Base-by-base conservation (phyloP, 2,888 invertebrate genomes). In the Gymnocheta viridis region DNA sequence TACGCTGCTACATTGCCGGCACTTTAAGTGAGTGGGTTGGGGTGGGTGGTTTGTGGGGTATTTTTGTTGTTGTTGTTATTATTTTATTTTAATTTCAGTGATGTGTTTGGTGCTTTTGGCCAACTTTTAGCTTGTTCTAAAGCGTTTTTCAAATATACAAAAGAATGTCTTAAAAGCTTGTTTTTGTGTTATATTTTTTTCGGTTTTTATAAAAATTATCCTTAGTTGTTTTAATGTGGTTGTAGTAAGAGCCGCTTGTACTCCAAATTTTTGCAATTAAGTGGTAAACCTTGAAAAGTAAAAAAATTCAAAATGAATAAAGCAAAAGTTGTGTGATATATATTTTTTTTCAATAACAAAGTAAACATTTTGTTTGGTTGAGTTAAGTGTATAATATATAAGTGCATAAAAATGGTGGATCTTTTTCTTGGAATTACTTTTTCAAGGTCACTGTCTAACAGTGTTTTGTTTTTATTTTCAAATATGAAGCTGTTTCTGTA, bases 21-120 rank as follows among this genome's bases (percentile, higher is more conserved):
- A 72, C 72, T 72, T 58, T 38, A 32, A 47, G 44, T 72, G 54
- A 44, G 17, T 47, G 29, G 56, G 70, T 38, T 54, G 51, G 67
- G 35, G 17, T n/a, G 17, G 54, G n/a, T n/a, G n/a, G n/a, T n/a
- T n/a, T n/a, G 58, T 47, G 47, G 66, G 69, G 54, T 58, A 44
- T 7, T 22, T 44, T 27, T 12, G 5, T 12, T 19, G 19, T 38
- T 22, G 6, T 60, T 38, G 22, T 60, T 38, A n/a, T 24, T 10
- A 12, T 51, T 51, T 51, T 22, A 3, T 24, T 67, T 49, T 47
- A 10, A 5, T 7, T 66, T 49, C n/a, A 12, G 24, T 27, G n/a
- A 51, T 54, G 67, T 51, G 24, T 54, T 69, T 60, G 29, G 29
- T 17, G 56, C 27, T 54, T 32, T 60, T 35, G 12, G 47, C 49